Percentiles rank a stretch among this genome's conserved stretches.
These are phyloP conservation scores for Bombycilla garrulus DNA, from an alignment of 2,113 vertebrate species.

Conservation along the genomic window DNA sequence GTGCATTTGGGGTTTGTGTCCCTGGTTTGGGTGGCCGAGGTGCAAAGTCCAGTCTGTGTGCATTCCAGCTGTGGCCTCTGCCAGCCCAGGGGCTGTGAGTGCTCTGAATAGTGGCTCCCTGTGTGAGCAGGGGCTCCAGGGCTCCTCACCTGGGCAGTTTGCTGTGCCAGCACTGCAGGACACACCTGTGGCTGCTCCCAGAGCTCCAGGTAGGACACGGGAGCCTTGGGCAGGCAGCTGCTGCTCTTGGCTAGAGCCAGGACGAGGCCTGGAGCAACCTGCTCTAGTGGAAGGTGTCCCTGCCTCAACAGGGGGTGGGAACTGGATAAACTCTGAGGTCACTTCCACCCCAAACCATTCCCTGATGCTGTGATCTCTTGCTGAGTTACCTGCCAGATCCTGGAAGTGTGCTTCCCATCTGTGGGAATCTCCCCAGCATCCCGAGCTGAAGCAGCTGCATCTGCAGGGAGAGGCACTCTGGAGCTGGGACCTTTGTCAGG, in stretches of 20 bases:
- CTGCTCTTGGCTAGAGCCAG: neutral
- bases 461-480: neutral
- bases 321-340: neutral
- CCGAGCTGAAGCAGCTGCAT: neutral
- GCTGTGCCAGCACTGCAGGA: neutral
- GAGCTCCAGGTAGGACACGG: neutral
- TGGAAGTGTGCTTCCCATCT: neutral
- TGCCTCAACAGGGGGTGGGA: neutral
- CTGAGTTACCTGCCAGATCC: neutral
- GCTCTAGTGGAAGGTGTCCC: neutral
- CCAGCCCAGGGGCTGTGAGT: neutral
- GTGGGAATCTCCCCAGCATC: neutral
- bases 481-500: neutral
- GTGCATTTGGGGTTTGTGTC: neutral
- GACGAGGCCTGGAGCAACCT: neutral
- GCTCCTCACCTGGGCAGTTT: neutral
- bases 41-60: neutral
- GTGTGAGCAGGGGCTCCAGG: neutral
- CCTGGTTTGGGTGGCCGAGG: neutral
- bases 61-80: neutral
- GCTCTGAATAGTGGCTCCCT: rapidly evolving
- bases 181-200: neutral
- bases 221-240: neutral
- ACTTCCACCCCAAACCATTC: neutral
- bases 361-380: neutral